Evolutionary conservation across 1,140 invertebrate genomes (phyloP).

Genomic region (Drosophila orosa): DNA sequence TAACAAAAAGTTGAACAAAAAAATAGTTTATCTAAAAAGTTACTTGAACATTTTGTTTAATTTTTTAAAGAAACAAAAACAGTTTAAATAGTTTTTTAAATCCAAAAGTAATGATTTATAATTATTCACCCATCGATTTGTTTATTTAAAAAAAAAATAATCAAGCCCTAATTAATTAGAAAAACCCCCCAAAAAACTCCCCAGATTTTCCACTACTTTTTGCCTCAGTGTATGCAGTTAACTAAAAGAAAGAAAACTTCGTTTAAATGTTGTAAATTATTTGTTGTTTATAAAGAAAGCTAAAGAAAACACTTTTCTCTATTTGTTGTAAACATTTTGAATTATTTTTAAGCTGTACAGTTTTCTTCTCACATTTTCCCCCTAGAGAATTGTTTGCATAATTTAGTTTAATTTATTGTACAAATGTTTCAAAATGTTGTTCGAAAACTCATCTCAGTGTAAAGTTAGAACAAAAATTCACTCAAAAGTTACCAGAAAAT

Average conservation of each 20-base stretch:
- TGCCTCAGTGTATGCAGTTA: constrained; percentile 1
- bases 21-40: not conserved
- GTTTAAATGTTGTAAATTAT: constrained; percentile 81
- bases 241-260: constrained; percentile 20
- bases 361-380: constrained; percentile 22
- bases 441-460: constrained; percentile 81
- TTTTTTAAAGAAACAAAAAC: not conserved
- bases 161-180: no score
- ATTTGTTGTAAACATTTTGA: constrained; percentile 70
- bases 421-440: constrained; percentile 74
- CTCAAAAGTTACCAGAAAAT: constrained; percentile 32
- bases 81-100: not conserved
- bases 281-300: constrained; percentile 53
- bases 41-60: not conserved
- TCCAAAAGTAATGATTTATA: not conserved
- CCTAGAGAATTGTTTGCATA: constrained; percentile 61
- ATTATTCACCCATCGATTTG: not conserved
- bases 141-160: not conserved
- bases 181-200: not conserved
- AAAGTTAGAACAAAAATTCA: constrained; percentile 67
- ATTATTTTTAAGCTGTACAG: constrained; percentile 64
- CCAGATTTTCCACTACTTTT: not conserved
- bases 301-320: constrained; percentile 10
- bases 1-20: not conserved
- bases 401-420: constrained; percentile 71